Conservation (phyloP, 2,797 vertebrate genomes). For the Botia kubotai region DNA sequence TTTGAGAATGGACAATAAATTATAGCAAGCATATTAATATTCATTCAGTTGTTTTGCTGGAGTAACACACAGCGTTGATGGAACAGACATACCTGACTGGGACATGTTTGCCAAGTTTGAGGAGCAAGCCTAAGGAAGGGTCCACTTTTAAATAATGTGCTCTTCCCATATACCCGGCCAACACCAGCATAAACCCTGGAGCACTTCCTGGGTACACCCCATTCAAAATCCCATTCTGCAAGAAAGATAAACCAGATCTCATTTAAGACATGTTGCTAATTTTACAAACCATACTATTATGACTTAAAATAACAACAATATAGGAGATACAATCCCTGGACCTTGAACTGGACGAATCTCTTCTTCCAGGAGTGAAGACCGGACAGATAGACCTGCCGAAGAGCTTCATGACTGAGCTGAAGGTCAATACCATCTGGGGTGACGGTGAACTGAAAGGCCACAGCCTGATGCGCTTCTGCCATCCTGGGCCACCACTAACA, state of each 20-base stretch:
- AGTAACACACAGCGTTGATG: too few relatives aligned
- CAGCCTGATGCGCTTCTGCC: constrained; percentile 99
- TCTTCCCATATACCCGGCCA: constrained; percentile 83
- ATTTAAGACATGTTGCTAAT: not conserved
- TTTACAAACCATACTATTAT: not conserved
- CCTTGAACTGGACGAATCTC: constrained; percentile 97
- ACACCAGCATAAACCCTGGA: constrained; percentile 83
- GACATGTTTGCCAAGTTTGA: constrained; percentile 71
- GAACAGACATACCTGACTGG: constrained; percentile 76
- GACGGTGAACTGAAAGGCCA: constrained; percentile 98
- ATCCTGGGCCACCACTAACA: constrained; percentile 71
- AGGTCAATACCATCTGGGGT: constrained; percentile 97
- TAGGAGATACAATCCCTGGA: constrained; percentile 58
- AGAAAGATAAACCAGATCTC: not conserved
- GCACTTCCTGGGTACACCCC: constrained; percentile 86
- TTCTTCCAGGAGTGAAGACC: constrained; percentile 98
- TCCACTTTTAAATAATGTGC: constrained; percentile 84
- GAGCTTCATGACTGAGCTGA: constrained; percentile 93
- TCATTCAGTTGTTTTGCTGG: too few relatives aligned
- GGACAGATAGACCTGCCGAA: constrained; percentile 94
- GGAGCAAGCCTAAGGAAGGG: constrained; percentile 80
- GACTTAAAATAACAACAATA: not conserved
- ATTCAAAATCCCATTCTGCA: constrained; percentile 86
- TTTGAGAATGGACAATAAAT: too few relatives aligned
- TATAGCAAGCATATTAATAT: too few relatives aligned